Conservation (phyloP, 2,797 vertebrate species). For the Halcyon smyrnensis region DNA sequence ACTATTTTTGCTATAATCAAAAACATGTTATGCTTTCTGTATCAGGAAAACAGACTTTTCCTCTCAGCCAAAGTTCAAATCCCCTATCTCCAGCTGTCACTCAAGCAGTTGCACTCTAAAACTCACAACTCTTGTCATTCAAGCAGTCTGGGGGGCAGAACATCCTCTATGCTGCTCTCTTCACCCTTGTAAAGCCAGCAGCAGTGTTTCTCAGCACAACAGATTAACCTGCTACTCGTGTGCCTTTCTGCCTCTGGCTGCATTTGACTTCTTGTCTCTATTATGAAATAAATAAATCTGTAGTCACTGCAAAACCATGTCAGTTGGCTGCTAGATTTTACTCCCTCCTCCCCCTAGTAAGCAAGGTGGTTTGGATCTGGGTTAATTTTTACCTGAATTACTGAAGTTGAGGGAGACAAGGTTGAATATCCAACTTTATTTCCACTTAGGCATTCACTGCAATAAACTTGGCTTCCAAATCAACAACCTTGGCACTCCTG, state of each 20-base stretch:
- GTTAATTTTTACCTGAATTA: neutral
- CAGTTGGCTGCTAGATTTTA: neutral
- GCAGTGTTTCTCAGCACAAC: neutral
- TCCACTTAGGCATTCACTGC: neutral
- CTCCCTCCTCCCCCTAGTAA: neutral
- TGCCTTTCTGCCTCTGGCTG: neutral
- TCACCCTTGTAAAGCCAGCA: neutral
- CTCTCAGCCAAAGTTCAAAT: neutral
- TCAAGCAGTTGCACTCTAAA: neutral
- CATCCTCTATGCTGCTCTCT: neutral
- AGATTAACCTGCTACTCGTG: conserved; percentile 20
- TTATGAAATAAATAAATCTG: neutral
- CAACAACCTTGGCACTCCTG: neutral
- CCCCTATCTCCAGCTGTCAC: neutral
- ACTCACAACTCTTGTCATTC: neutral
- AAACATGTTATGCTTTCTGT: neutral
- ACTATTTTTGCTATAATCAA: neutral
- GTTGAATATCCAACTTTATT: neutral
- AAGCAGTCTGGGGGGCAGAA: neutral
- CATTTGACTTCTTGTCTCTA: neutral
- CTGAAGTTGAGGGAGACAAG: neutral
- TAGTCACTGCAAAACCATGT: neutral
- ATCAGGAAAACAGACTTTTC: neutral
- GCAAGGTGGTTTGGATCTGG: neutral
- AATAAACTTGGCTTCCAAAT: neutral